Base-by-base conservation (phyloP, 2,113 vertebrate species). In the Megaleporinus macrocephalus region DNA sequence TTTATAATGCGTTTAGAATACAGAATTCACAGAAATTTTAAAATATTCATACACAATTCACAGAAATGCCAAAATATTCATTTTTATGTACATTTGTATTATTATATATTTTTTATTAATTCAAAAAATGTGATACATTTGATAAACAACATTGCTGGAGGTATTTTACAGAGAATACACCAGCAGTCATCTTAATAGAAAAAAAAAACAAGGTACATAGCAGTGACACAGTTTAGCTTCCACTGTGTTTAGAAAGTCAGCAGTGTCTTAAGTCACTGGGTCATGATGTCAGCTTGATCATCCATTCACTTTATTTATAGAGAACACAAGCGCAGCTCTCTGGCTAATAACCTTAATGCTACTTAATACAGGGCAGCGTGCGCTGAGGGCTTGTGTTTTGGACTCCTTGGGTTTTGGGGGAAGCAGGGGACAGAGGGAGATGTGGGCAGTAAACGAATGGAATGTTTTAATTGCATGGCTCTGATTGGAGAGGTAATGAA, bases 401-500 rank as follows among this genome's bases (percentile, higher is more conserved):
- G 62, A 70, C 59, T 53, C n/a, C 27, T 2, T 27, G 36, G 66
- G 74, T 36, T 72, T 27, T 15, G 57, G 61, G 66, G 29, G 55
- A 77, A 41, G 70, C n/a, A 29, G 73, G 59, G 49, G 57, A 59
- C 57, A 33, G 49, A 59, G 33, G 24, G 36, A 57, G 69, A 61
- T 11, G 27, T 76, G 66, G 30, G 76, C 74, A 72, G 73, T 87
- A 77, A 83, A 55, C 27, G 53, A 73, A 66, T 70, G 79, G 78
- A 84, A 86, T 79, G 77, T 81, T 85, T 76, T 72, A 76, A 85
- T 81, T 83, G 76, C n/a, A 59, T 22, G 41, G 4, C 70, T 79
- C 70, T 83, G 57, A 87, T 87, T 83, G 62, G 78, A 16, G 72
- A 62, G n/a, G 81, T 87, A 87, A 87, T 87, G 84, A 85, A 85